Percentiles rank a stretch among this genome's conserved stretches.
Conservation (phyloP, 1,140 invertebrate species). For the Drosophila rufa region DNA sequence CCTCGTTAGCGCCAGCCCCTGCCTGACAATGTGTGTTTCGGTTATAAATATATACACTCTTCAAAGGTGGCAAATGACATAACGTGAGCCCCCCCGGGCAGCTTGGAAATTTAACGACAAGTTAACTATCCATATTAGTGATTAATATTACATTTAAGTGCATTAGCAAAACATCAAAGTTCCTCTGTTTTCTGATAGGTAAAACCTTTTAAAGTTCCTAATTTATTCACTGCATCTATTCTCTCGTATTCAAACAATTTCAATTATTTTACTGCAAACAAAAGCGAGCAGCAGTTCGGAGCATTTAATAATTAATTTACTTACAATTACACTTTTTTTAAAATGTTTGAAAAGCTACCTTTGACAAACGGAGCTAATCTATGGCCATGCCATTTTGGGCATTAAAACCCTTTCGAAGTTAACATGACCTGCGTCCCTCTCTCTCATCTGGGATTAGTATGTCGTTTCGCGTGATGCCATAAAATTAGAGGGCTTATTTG, state of each 20-base stretch:
- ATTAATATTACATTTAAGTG: neutral
- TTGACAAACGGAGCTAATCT: neutral
- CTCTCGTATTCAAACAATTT: too few relatives aligned
- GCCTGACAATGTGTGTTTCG: conserved; percentile 43
- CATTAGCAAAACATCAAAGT: neutral
- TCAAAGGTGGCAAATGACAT: conserved; percentile 46
- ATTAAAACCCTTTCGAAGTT: too few relatives aligned
- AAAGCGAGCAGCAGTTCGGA: neutral
- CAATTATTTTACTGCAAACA: too few relatives aligned
- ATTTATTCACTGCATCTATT: too few relatives aligned
- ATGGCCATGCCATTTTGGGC: neutral
- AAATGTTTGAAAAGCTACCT: neutral
- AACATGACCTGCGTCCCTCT: neutral
- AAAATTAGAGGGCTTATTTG: conserved; percentile 13
- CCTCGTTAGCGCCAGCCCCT: conserved; percentile 32
- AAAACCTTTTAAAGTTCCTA: too few relatives aligned
- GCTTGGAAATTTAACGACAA: neutral
- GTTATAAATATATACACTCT: conserved; percentile 56
- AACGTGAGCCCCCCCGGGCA: conserved; percentile 1
- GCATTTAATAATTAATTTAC: conserved; percentile 1
- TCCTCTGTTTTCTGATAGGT: too few relatives aligned
- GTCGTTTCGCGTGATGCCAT: conserved; percentile 5
- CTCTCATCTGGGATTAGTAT: conserved; percentile 4
- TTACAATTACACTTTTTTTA: neutral
- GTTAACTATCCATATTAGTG: conserved; percentile 7